Conservation (phyloP, 2,797 vertebrate species). For the Hippopotamyrus pictus region DNA sequence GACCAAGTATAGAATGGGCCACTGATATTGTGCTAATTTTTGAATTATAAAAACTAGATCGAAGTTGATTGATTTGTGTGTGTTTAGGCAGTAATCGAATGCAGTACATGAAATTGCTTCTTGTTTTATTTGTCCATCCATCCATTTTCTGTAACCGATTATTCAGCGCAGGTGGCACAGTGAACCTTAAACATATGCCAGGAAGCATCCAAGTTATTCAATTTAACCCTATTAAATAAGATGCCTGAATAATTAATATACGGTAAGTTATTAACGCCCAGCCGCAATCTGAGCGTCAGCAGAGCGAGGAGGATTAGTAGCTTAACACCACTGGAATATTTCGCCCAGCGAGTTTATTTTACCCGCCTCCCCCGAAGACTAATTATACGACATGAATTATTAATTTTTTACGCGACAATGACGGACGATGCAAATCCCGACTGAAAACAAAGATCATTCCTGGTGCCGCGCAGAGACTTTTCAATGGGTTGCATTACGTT, state of each 20-base stretch:
- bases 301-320: background rate
- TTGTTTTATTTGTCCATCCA: background rate
- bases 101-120: background rate
- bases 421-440: background rate
- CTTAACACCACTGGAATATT: background rate
- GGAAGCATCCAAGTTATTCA: background rate
- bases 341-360: background rate
- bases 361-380: background rate
- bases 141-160: background rate
- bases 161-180: background rate
- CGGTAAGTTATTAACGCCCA: background rate
- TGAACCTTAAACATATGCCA: background rate
- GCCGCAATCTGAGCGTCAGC: background rate
- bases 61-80: background rate
- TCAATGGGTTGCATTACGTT: conserved; percentile 69
- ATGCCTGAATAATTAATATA: background rate
- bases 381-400: background rate
- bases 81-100: background rate
- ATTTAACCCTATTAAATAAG: background rate
- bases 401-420: background rate
- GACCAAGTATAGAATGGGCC: background rate
- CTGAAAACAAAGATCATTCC: conserved; percentile 20
- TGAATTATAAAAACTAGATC: background rate
- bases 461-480: conserved; percentile 40
- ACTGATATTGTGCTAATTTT: background rate